Conservation (phyloP, 2,888 invertebrate genomes). For the Pachydiplax longipennis region DNA sequence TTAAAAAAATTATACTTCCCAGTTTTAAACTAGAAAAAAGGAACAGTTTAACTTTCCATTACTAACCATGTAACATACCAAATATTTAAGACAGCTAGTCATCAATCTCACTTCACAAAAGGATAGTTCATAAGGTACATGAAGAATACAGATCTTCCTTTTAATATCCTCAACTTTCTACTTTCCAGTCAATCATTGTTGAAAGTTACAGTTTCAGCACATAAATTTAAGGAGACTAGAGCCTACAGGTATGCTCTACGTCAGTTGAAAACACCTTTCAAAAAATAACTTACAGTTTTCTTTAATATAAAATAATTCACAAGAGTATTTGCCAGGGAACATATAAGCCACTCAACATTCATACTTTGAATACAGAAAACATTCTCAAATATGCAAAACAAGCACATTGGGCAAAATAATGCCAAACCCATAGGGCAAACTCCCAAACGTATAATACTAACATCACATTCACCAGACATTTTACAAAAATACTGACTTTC, state of each 20-base stretch:
- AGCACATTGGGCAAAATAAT: constrained; percentile 19
- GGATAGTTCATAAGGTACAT: constrained; percentile 19
- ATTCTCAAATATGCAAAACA: constrained; percentile 22
- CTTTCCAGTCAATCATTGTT: neutral
- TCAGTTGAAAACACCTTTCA: constrained; percentile 32
- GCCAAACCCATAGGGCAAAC: constrained; percentile 27
- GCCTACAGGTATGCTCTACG: constrained; percentile 26
- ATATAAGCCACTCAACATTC: constrained; percentile 39
- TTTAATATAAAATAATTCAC: constrained; percentile 39
- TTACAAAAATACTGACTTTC: constrained; percentile 47
- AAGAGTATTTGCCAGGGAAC: constrained; percentile 38
- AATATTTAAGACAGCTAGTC: neutral
- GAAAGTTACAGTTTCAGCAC: neutral
- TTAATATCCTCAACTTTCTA: neutral
- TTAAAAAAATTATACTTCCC: neutral
- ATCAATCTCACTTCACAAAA: constrained; percentile 2
- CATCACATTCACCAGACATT: constrained; percentile 44
- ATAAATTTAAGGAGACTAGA: constrained; percentile 33
- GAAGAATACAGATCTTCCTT: neutral
- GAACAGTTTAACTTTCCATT: neutral
- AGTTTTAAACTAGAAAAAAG: neutral
- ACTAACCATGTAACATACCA: constrained; percentile 28
- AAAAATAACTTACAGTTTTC: constrained; percentile 39
- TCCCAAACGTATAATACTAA: constrained; percentile 36
- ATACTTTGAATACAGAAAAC: constrained; percentile 11